Conservation (phyloP, 2,888 invertebrate species). For the Hipparchia semele region DNA sequence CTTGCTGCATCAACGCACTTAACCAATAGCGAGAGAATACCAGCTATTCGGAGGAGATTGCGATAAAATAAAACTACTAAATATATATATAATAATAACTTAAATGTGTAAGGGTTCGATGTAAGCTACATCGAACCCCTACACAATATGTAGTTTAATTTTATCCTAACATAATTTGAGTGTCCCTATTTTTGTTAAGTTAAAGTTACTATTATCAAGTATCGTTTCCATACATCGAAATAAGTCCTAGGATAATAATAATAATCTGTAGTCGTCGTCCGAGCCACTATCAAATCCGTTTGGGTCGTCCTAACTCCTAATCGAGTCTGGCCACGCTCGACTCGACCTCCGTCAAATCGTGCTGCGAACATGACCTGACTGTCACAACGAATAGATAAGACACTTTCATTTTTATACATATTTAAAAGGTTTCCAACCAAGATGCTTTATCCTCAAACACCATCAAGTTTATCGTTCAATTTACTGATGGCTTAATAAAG, state of each 20-base stretch:
- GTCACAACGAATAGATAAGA: constrained; percentile 59
- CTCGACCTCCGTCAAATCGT: constrained; percentile 64
- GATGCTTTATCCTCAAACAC: neutral
- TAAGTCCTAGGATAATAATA: constrained; percentile 40
- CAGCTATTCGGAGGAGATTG: too few relatives aligned
- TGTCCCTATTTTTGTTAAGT: too few relatives aligned
- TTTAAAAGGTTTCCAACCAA: neutral
- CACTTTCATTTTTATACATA: neutral
- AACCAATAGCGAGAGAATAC: too few relatives aligned
- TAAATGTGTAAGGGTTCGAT: too few relatives aligned
- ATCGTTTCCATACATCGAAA: constrained; percentile 1
- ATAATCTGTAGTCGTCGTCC: constrained; percentile 46
- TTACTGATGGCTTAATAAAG: neutral
- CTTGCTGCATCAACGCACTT: too few relatives aligned
- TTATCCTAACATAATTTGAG: too few relatives aligned
- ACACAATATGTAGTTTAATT: too few relatives aligned
- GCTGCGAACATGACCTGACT: constrained; percentile 61
- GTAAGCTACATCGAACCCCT: too few relatives aligned
- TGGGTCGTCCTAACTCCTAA: constrained; percentile 68
- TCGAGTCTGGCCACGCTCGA: constrained; percentile 70
- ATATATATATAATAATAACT: too few relatives aligned
- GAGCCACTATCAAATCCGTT: constrained; percentile 68
- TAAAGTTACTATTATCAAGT: neutral
- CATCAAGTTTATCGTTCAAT: neutral
- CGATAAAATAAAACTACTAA: too few relatives aligned